Percentiles rank a stretch among this genome's conserved stretches.
These are phyloP conservation scores for Euschistus heros DNA, from an alignment of 1,140 invertebrate species.

Conservation along the genomic window DNA sequence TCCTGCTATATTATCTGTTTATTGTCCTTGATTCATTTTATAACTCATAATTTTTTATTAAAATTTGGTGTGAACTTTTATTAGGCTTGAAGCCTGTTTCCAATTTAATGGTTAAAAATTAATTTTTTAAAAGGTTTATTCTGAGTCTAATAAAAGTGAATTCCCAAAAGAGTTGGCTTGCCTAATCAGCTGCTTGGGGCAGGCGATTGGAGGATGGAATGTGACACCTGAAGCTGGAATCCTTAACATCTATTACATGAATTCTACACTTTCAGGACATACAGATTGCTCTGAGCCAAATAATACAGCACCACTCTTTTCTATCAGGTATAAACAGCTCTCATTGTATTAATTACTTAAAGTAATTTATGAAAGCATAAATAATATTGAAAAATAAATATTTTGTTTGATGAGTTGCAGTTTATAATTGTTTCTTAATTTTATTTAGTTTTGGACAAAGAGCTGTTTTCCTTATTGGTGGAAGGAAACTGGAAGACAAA, in stretches of 20 bases:
- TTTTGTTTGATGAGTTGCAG: too few relatives aligned
- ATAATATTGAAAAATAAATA: too few relatives aligned
- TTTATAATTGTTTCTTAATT: too few relatives aligned
- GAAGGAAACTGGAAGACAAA: conserved; percentile 47
- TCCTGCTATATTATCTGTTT: too few relatives aligned
- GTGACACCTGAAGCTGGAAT: conserved; percentile 83
- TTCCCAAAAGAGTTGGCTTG: conserved; percentile 62
- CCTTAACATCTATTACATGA: conserved; percentile 86
- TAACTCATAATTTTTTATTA: too few relatives aligned
- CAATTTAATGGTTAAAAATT: background rate
- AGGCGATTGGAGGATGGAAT: conserved; percentile 45
- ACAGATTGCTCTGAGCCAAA: conserved; percentile 85
- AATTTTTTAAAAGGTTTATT: conserved; percentile 47
- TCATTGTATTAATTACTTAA: too few relatives aligned
- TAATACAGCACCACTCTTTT: conserved; percentile 72
- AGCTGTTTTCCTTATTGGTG: conserved; percentile 76
- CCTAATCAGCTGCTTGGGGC: conserved; percentile 51
- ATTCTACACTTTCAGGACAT: conserved; percentile 81
- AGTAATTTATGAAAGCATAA: too few relatives aligned
- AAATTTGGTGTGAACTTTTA: too few relatives aligned
- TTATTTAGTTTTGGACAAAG: conserved; percentile 67
- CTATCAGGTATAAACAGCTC: conserved; percentile 74
- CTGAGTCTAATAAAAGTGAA: conserved; percentile 46
- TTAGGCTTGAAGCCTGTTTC: too few relatives aligned
- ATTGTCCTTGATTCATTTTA: too few relatives aligned